Evolutionary conservation across 2,888 invertebrate genomes (phyloP).

Genomic region (Heteromurus nitidus): DNA sequence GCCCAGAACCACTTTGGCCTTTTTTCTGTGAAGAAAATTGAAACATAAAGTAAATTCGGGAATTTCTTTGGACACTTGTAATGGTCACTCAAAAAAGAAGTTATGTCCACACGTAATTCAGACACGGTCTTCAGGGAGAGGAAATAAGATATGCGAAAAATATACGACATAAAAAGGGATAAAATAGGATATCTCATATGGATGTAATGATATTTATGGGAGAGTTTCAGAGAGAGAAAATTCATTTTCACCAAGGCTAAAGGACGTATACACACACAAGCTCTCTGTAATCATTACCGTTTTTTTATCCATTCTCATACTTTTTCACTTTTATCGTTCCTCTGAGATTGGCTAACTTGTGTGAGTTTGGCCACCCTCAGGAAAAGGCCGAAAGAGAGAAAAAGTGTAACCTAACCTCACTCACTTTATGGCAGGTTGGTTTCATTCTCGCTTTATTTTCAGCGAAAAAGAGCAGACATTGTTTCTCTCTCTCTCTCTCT

Average conservation of each 20-base stretch:
- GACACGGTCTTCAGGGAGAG: too few relatives aligned
- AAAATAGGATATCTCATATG: slow-evolving; percentile 40
- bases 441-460: slow-evolving; percentile 3
- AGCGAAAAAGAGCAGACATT: background rate
- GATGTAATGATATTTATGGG: slow-evolving; percentile 59
- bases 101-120: too few relatives aligned
- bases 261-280: slow-evolving; percentile 22
- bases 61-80: slow-evolving; percentile 40
- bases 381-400: background rate
- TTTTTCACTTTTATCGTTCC: slow-evolving; percentile 74
- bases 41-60: slow-evolving; percentile 28
- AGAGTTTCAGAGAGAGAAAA: slow-evolving; percentile 71
- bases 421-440: slow-evolving; percentile 67
- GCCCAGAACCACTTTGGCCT: background rate
- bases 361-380: background rate
- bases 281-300: slow-evolving; percentile 74
- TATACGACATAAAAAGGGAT: slow-evolving; percentile 25
- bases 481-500: slow-evolving; percentile 26
- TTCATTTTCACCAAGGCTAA: slow-evolving; percentile 72
- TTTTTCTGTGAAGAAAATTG: slow-evolving; percentile 25
- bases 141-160: slow-evolving; percentile 40
- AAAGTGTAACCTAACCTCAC: background rate
- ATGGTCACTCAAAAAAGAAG: slow-evolving; percentile 53
- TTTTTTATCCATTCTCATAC: slow-evolving; percentile 68
- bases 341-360: slow-evolving; percentile 62